Percentiles rank a stretch among this genome's conserved stretches.
phyloP scores from a whole-genome alignment of 2,797 vertebrate species.

The Neomorphus geoffroyi region DNA sequence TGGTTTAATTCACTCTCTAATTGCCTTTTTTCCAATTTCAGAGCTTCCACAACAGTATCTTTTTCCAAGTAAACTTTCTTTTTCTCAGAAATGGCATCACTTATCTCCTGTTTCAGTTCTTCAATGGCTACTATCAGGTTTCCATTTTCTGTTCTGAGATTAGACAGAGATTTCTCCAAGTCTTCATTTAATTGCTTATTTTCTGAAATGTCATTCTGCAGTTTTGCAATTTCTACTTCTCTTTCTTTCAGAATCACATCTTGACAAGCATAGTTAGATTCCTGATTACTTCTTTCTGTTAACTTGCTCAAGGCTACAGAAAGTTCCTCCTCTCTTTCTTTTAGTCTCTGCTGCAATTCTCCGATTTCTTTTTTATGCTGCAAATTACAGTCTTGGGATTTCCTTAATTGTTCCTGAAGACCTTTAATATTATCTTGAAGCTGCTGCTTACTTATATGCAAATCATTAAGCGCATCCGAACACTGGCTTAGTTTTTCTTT shows the following conservation, averaged over 20 bases:
- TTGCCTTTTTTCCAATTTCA: constrained; percentile 86
- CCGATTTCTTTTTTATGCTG: constrained; percentile 76
- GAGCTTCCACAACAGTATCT: constrained; percentile 83
- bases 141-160: constrained; percentile 85
- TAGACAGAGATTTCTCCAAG: constrained; percentile 80
- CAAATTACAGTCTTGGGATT: constrained; percentile 75
- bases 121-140: constrained; percentile 77
- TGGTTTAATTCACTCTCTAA: constrained; percentile 83
- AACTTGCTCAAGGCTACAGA: constrained; percentile 68
- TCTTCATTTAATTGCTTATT: constrained; percentile 78
- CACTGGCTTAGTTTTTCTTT: constrained; percentile 84
- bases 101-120: constrained; percentile 78
- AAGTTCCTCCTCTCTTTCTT: constrained; percentile 81
- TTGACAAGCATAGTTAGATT: constrained; percentile 23
- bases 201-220: constrained; percentile 81
- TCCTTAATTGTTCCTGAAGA: constrained; percentile 82
- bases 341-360: constrained; percentile 78
- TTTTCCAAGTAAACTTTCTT: constrained; percentile 83
- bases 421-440: constrained; percentile 82
- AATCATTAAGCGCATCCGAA: constrained; percentile 84
- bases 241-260: constrained; percentile 71
- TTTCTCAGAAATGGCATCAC: constrained; percentile 75
- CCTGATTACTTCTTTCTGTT: constrained; percentile 48
- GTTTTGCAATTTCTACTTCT: constrained; percentile 79
- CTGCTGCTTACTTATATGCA: constrained; percentile 86